Evolutionary conservation across 2,113 vertebrate species (phyloP).

Genomic region (Platanista minor): DNA sequence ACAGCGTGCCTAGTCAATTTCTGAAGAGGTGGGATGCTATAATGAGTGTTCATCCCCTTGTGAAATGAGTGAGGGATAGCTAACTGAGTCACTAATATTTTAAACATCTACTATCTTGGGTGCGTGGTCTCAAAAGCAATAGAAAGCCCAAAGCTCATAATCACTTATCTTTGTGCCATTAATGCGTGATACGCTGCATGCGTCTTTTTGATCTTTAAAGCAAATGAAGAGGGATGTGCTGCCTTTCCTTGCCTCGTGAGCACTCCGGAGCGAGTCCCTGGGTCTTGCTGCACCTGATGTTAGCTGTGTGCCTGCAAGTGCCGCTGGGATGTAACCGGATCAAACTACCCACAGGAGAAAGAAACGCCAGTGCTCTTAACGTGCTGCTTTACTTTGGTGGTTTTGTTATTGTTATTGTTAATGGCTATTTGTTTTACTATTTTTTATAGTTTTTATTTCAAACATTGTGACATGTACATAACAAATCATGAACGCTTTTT

Average conservation of each 20-base stretch:
- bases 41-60: background rate
- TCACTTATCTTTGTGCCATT: constrained; percentile 38
- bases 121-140: constrained; percentile 55
- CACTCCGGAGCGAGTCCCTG: background rate
- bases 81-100: background rate
- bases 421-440: background rate
- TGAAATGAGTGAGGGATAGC: background rate
- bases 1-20: background rate
- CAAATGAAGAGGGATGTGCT: constrained; percentile 36
- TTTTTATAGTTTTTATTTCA: constrained; percentile 8
- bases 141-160: constrained; percentile 18
- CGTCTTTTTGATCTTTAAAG: constrained; percentile 28
- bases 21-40: background rate
- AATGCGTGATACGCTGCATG: background rate
- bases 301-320: constrained; percentile 5
- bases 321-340: constrained; percentile 49
- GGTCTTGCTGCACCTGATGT: constrained; percentile 1
- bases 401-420: background rate
- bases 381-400: background rate
- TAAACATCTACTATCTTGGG: background rate
- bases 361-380: constrained; percentile 17
- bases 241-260: constrained; percentile 40
- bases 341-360: constrained; percentile 44
- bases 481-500: background rate
- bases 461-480: background rate